A percentile compares a stretch with the other conserved stretches of the same genome.
Evolutionary conservation across 1,140 invertebrate species (phyloP).

Genomic region (Apis laboriosa): DNA sequence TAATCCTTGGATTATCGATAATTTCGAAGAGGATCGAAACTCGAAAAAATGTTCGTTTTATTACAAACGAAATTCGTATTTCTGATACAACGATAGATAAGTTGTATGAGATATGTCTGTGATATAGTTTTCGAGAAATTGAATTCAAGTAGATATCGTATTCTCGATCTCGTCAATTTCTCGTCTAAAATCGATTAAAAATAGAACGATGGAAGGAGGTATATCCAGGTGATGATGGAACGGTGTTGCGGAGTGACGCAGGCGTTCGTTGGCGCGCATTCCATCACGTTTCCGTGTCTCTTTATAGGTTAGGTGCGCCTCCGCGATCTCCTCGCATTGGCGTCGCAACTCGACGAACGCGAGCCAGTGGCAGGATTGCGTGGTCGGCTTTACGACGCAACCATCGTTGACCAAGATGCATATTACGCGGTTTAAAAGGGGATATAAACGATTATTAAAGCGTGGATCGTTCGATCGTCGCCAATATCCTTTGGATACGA

Average conservation of each 20-base stretch:
- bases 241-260: constrained; percentile 19
- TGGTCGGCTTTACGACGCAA: background rate
- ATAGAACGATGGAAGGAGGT: background rate
- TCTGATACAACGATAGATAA: no score
- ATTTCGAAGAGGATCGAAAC: no score
- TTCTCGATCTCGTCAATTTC: no score
- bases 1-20: no score
- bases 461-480: background rate
- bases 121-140: no score
- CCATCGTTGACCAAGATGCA: constrained; percentile 21
- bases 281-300: constrained; percentile 64
- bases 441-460: background rate
- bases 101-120: no score
- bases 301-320: constrained; percentile 65
- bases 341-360: constrained; percentile 20
- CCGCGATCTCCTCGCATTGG: constrained; percentile 40
- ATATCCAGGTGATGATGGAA: background rate
- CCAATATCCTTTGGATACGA: background rate
- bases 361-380: background rate
- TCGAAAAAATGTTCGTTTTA: no score
- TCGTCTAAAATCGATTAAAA: background rate
- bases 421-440: constrained; percentile 2
- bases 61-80: background rate
- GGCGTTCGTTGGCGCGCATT: constrained; percentile 56
- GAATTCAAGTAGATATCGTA: no score